phyloP scores from a whole-genome alignment of 2,113 vertebrate genomes.

The Paradoxurus hermaphroditus region DNA sequence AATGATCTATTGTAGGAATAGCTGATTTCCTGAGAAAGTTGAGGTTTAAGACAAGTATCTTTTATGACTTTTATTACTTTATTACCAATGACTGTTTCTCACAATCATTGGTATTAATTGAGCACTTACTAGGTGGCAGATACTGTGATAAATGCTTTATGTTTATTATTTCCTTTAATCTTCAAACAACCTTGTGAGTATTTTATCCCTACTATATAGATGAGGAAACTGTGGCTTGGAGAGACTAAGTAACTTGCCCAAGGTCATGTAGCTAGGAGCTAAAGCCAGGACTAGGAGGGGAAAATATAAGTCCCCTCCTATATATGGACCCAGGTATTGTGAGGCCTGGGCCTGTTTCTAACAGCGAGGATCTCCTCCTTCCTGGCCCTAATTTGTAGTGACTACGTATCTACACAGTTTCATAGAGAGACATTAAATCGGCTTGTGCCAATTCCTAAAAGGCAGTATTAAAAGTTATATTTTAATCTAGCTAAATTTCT shows the following conservation, averaged over 20 bases:
- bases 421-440: not conserved
- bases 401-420: not conserved
- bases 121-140: not conserved
- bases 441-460: not conserved
- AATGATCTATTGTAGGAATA: not conserved
- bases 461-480: not conserved
- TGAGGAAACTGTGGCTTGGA: constrained; percentile 28
- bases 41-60: not conserved
- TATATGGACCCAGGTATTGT: not conserved
- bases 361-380: not conserved
- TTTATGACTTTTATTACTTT: not conserved
- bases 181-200: not conserved
- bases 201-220: not conserved
- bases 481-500: constrained; percentile 26
- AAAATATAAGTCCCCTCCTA: no score
- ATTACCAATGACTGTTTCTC: not conserved
- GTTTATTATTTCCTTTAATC: not conserved
- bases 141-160: not conserved
- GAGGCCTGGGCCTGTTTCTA: not conserved
- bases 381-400: not conserved
- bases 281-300: not conserved
- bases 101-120: not conserved
- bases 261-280: constrained; percentile 45
- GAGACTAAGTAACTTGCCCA: constrained; percentile 74
- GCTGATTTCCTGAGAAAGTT: not conserved